Base-by-base conservation (phyloP, 1,140 invertebrate species). In the Cydia splendana region DNA sequence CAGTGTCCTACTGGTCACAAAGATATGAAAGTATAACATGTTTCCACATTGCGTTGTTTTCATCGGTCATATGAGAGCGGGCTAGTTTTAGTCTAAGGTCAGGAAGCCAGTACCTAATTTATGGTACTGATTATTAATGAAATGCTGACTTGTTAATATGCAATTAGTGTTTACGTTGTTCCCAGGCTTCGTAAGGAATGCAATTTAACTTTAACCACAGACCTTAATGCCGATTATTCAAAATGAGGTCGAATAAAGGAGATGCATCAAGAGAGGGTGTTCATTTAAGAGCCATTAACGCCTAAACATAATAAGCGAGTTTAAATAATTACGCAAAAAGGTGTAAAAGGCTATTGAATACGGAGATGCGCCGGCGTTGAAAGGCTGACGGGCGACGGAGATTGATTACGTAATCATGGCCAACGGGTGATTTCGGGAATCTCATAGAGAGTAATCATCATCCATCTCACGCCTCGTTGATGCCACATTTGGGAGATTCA, bases 321-420 rank as follows among this genome's bases (percentile, higher is more conserved):
- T 83, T 85, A 87, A 89, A 87, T 86, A 86, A 87, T 88, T 86
- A 86, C 78, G 80, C 85, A 88, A 88, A 85, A 88, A 87, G 83
- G 81, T 86, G 82, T 85, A 87, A 88, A 89, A 87, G 80, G 84
- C 82, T 81, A 80, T 85, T 84, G 84, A 86, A 85, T 81, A 85
- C 81, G 75, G 77, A 86, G 85, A 81, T 86, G 84, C 84, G 84
- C 84, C 76, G 74, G 85, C 85, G 84, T 85, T 89, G 88, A 91
- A 89, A 89, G 85, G 85, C 84, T 80, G 86, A 88, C 82, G 82
- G 85, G 42, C 84, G 88, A 90, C 88, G 85, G 84, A 88, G 90
- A 91, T 91, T 91, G 87, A 91, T 91, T 89, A 86, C 84, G 88
- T 88, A 90, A 90, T 91, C 88, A 90, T 84, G 85, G 83, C 86